A percentile compares a stretch with the other conserved stretches of the same genome.
Conservation (phyloP, 37 sponge, comb jelly and placozoan genomes). For the Axinella damicornis region DNA sequence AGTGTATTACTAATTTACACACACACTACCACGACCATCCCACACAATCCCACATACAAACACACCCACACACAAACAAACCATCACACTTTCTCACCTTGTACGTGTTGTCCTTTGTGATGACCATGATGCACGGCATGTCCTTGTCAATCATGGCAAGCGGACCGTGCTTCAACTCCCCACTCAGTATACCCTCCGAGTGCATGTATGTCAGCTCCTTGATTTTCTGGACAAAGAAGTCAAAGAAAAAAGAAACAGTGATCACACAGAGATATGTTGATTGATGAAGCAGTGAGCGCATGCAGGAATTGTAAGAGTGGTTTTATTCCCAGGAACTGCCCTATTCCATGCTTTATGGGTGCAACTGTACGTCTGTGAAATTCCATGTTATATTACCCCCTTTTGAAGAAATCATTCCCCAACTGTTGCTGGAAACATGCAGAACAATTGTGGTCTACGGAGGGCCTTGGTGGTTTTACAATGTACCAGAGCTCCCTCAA, state of each 20-base stretch:
- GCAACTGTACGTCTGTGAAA: too few relatives aligned
- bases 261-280: not conserved
- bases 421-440: too few relatives aligned
- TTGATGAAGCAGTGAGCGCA: too few relatives aligned
- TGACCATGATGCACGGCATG: conserved; percentile 98
- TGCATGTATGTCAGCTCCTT: conserved; percentile 97
- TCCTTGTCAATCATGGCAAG: conserved; percentile 97
- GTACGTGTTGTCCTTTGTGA: conserved; percentile 90
- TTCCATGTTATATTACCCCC: too few relatives aligned
- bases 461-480: too few relatives aligned
- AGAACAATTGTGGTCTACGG: too few relatives aligned
- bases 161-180: conserved; percentile 99
- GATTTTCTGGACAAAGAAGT: conserved; percentile 73
- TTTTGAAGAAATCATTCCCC: too few relatives aligned
- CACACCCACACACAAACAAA: not conserved
- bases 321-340: too few relatives aligned
- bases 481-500: conserved; percentile 97
- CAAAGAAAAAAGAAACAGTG: not conserved
- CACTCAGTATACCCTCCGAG: conserved; percentile 96
- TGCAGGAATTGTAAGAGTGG: too few relatives aligned
- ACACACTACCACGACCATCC: not conserved
- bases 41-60: too few relatives aligned
- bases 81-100: conserved; percentile 28
- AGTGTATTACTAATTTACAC: not conserved
- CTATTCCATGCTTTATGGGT: too few relatives aligned